These are phyloP conservation scores for Ectropis grisescens DNA, from an alignment of 1,140 invertebrate genomes.

Conservation along the genomic window DNA sequence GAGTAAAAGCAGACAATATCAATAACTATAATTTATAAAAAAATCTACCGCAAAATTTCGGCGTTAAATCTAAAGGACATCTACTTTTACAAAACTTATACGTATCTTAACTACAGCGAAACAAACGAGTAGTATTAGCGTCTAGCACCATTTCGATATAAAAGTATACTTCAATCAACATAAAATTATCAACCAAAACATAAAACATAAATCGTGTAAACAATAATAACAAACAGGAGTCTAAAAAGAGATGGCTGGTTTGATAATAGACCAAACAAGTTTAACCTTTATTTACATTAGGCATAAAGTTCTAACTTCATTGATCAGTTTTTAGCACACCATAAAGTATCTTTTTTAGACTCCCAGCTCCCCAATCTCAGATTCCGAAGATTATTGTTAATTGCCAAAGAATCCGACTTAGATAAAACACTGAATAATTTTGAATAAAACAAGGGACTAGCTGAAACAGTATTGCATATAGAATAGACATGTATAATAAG, in stretches of 20 bases:
- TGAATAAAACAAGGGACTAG: slow-evolving; percentile 52
- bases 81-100: slow-evolving; percentile 22
- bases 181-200: slow-evolving; percentile 58
- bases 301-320: too few species aligned
- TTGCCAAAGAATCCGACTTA: slow-evolving; percentile 11
- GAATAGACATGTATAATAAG: slow-evolving; percentile 28
- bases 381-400: too few species aligned
- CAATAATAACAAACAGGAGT: slow-evolving; percentile 40
- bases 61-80: slow-evolving; percentile 6
- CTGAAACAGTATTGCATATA: slow-evolving; percentile 45
- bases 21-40: slow-evolving; percentile 1
- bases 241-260: slow-evolving; percentile 35
- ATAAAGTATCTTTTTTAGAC: too few species aligned
- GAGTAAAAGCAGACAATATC: slow-evolving; percentile 11
- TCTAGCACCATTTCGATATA: slow-evolving; percentile 66
- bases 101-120: slow-evolving; percentile 41
- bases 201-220: too few species aligned
- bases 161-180: slow-evolving; percentile 52
- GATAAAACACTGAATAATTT: slow-evolving; percentile 39
- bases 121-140: slow-evolving; percentile 46
- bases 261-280: slow-evolving; percentile 1
- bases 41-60: slow-evolving; percentile 1
- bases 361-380: too few species aligned
- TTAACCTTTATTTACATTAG: slow-evolving; percentile 9
- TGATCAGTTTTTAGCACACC: too few species aligned